A percentile compares a stretch with the other conserved stretches of the same genome.
Conservation (phyloP, 2,113 vertebrate species). For the Ranitomeya variabilis region DNA sequence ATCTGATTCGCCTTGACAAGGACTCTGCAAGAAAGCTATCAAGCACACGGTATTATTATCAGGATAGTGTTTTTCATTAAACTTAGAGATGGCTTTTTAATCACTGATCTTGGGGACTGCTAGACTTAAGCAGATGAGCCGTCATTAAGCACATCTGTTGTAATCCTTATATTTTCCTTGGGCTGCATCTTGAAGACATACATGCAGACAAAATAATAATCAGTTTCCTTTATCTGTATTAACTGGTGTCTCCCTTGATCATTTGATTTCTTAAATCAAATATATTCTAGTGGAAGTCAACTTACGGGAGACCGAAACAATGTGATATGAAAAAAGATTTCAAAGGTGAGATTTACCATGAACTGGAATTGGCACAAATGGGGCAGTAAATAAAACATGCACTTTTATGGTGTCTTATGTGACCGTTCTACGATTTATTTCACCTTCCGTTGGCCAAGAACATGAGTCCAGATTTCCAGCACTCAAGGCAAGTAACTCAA, state of each 20-base stretch:
- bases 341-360: not conserved
- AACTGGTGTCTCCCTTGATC: constrained; percentile 73
- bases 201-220: constrained; percentile 72
- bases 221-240: constrained; percentile 80
- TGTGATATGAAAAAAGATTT: not conserved
- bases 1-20: constrained; percentile 70
- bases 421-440: not conserved
- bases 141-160: constrained; percentile 94
- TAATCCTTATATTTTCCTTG: constrained; percentile 90
- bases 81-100: constrained; percentile 92
- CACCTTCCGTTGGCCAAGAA: no score
- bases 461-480: not conserved
- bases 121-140: constrained; percentile 89
- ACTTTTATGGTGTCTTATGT: not conserved
- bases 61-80: constrained; percentile 82
- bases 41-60: constrained; percentile 76
- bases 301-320: not conserved
- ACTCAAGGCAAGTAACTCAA: not conserved
- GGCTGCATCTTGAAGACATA: constrained; percentile 89
- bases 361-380: not conserved
- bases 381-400: not conserved
- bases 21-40: constrained; percentile 72
- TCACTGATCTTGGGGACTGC: constrained; percentile 86
- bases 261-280: constrained; percentile 74
- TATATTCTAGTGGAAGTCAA: constrained; percentile 15